These are phyloP conservation scores for Hoplostethus mediterraneus DNA, from an alignment of 2,797 vertebrate genomes.

Conservation along the genomic window DNA sequence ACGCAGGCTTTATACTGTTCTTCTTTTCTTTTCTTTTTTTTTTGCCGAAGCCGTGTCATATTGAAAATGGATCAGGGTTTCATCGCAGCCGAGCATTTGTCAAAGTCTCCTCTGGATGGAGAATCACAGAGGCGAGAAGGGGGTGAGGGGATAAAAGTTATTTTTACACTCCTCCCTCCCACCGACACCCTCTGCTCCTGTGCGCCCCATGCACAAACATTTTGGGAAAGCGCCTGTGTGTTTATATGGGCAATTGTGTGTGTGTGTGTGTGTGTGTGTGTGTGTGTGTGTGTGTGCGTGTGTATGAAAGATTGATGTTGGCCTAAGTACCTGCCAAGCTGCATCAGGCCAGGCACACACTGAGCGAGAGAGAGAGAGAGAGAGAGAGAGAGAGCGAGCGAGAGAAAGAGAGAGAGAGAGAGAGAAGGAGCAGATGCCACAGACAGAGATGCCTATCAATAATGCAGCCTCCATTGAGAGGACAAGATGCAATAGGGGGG, in stretches of 20 bases:
- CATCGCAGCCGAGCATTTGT: slow-evolving; percentile 46
- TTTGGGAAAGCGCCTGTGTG: slow-evolving; percentile 55
- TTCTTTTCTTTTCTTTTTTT: slow-evolving; percentile 43
- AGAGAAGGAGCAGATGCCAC: slow-evolving; percentile 80
- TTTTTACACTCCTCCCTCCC: slow-evolving; percentile 65
- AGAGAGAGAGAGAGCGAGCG: background rate
- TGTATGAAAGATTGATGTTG: slow-evolving; percentile 87
- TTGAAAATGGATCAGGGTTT: slow-evolving; percentile 54
- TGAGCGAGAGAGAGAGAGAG: slow-evolving; percentile 35
- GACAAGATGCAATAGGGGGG: slow-evolving; percentile 23
- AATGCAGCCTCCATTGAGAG: slow-evolving; percentile 81
- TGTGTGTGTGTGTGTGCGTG: slow-evolving; percentile 46
- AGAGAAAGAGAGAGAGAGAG: slow-evolving; percentile 24
- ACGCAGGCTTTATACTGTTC: slow-evolving; percentile 18
- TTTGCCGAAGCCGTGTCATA: slow-evolving; percentile 35
- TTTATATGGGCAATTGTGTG: slow-evolving; percentile 34
- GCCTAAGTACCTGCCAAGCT: slow-evolving; percentile 87
- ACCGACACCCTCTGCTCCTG: slow-evolving; percentile 38
- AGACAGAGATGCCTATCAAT: slow-evolving; percentile 85
- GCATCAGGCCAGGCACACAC: slow-evolving; percentile 79
- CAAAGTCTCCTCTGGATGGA: slow-evolving; percentile 48
- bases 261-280: slow-evolving; percentile 12
- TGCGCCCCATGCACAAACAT: slow-evolving; percentile 65
- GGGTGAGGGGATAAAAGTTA: slow-evolving; percentile 54
- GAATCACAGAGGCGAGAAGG: slow-evolving; percentile 41